These are phyloP conservation scores for Synanthedon tipuliformis DNA, from an alignment of 2,888 invertebrate genomes.

Conservation along the genomic window DNA sequence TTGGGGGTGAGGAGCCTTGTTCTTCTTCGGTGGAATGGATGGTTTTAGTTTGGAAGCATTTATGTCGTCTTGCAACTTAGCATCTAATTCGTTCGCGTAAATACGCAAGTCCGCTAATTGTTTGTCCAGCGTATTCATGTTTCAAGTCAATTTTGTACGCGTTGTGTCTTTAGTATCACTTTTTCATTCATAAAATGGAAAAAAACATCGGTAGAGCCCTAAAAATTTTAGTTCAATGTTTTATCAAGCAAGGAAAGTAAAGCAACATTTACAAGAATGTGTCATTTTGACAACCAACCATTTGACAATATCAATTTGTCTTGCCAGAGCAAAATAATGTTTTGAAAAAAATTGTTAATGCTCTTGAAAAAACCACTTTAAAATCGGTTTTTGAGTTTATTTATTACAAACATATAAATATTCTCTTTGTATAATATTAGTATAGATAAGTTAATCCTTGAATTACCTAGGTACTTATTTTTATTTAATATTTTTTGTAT, in stretches of 20 bases:
- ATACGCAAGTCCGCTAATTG: constrained; percentile 60
- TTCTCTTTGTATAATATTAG: no score
- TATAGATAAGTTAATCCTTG: no score
- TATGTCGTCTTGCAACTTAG: constrained; percentile 62
- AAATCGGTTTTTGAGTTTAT: no score
- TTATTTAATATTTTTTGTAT: no score
- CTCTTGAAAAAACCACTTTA: no score
- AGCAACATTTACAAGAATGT: background rate
- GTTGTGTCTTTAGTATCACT: background rate
- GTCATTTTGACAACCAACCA: background rate
- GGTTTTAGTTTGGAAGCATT: constrained; percentile 60
- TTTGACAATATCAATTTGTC: background rate
- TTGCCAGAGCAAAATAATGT: no score
- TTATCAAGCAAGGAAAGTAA: background rate
- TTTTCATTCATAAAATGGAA: background rate
- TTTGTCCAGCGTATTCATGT: constrained; percentile 59
- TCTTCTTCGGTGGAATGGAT: constrained; percentile 60
- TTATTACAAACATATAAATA: no score
- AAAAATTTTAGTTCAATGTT: background rate
- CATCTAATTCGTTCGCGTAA: constrained; percentile 61
- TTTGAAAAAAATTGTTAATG: no score
- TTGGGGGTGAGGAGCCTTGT: constrained; percentile 61
- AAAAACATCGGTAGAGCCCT: background rate
- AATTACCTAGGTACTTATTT: no score
- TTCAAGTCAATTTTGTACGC: background rate